Base-by-base conservation (phyloP, 2,888 invertebrate species). In the Electrophaes corylata region DNA sequence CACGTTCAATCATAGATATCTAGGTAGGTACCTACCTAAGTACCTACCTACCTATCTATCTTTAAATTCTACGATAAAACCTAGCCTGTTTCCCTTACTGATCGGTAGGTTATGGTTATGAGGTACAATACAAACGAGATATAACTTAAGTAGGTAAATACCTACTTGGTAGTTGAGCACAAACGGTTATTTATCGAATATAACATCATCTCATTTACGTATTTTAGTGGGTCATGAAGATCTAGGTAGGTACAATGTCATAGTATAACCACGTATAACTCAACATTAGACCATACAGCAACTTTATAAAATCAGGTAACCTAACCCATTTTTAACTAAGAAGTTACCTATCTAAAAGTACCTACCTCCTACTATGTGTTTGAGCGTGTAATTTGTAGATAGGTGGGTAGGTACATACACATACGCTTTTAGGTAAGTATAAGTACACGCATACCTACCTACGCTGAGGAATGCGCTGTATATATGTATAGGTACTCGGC, bases 391-490 rank as follows among this genome's bases (percentile, higher is more conserved):
- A 31, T 45, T 45, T 31, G 31, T 41, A n/a, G n/a, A n/a, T n/a
- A n/a, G n/a, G n/a, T n/a, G n/a, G n/a, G n/a, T n/a, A 75, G 64
- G 67, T 76, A 76, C 26, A 45, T 81, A 72, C 79, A 83, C 78
- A 74, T 82, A 59, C 65, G 61, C 59, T 57, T 71, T 72, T 58
- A 58, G 54, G 64, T 70, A 71, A 19, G 49, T 59, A 53, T 69
- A 71, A 16, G 45, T 56, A 53, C n/a, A n/a, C n/a, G n/a, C 31
- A 14, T 52, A 58, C 53, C 46, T 76, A 79, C 80, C 83, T 85
- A 82, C 84, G 84, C 84, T 79, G 79, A 81, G 89, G 88, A 89
- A 91, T 90, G 90, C 84, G 86, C 81, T 76, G 78, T 79, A 78
- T 53, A 48, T 19, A 12, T 81, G 87, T 79, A 75, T 78, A 78